phyloP scores from a whole-genome alignment of 2,888 invertebrate genomes.

The Adelognathus sp. region DNA sequence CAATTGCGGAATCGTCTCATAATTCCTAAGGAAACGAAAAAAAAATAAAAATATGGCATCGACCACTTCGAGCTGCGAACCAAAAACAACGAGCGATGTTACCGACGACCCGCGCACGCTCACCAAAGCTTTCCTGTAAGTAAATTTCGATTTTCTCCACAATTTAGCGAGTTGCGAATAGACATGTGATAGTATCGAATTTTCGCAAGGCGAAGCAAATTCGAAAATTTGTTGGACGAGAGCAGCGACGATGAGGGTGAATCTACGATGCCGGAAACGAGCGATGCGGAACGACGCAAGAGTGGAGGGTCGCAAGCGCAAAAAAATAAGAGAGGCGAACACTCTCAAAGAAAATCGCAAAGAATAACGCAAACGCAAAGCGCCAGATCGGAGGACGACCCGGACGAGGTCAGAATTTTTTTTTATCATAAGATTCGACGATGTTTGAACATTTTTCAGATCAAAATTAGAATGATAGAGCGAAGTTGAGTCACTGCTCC shows the following conservation, averaged over 20 bases:
- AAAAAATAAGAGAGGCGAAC: not conserved
- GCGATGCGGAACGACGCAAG: not conserved
- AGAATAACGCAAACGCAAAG: not conserved
- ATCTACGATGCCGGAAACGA: not conserved
- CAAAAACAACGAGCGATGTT: not conserved
- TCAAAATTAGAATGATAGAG: too few relatives aligned
- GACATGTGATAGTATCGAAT: not conserved
- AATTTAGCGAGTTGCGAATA: not conserved
- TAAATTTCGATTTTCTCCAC: not conserved
- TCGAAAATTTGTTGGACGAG: constrained; percentile 67
- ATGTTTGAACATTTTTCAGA: too few relatives aligned
- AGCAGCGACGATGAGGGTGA: constrained; percentile 56
- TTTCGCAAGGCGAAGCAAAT: constrained; percentile 57
- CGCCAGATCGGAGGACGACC: constrained; percentile 42
- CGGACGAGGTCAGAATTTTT: constrained; percentile 45
- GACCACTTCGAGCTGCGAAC: not conserved
- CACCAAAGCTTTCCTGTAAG: not conserved
- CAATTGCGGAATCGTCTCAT: not conserved
- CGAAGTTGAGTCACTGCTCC: too few relatives aligned
- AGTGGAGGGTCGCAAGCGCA: not conserved
- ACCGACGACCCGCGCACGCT: too few relatives aligned
- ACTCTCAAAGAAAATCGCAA: not conserved
- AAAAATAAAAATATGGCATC: not conserved
- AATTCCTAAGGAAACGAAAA: too few relatives aligned
- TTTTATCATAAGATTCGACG: not conserved